A percentile compares a stretch with the other conserved stretches of the same genome.
Conservation (phyloP, 2,888 invertebrate genomes). For the Drepana falcataria region DNA sequence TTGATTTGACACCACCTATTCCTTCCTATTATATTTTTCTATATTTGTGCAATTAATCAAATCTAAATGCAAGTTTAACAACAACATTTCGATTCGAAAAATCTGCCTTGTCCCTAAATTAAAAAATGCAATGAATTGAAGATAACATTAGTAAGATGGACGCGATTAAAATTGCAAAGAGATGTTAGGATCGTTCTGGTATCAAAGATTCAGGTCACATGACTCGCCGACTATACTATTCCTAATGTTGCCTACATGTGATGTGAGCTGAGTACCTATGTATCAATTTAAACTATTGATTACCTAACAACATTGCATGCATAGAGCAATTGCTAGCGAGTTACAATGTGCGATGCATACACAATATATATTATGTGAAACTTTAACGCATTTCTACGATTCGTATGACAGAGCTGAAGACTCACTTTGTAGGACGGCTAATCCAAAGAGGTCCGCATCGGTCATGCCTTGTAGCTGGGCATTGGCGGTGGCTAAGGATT, state of each 20-base stretch:
- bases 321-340: conserved; percentile 34
- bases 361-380: conserved; percentile 40
- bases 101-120: no score
- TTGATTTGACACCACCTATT: no score
- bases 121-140: conserved; percentile 3
- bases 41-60: no score
- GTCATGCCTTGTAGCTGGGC: conserved; percentile 89
- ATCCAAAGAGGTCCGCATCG: conserved; percentile 91
- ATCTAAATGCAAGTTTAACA: no score
- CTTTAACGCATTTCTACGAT: conserved; percentile 6
- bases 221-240: conserved; percentile 1
- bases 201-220: conserved; percentile 1
- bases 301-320: conserved; percentile 43
- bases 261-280: conserved; percentile 10
- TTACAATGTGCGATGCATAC: conserved; percentile 42
- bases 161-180: no score
- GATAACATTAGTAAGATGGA: conserved; percentile 7
- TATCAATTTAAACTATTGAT: conserved; percentile 43
- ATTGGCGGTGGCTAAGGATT: conserved; percentile 88
- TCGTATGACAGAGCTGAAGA: conserved; percentile 4
- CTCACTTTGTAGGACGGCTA: conserved; percentile 90
- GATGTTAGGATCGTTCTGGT: not conserved
- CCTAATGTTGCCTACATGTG: conserved; percentile 23
- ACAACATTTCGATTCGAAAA: no score
- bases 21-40: no score